Evolutionary conservation across 92 coral and sea anemone genomes (phyloP), one percentile per base, ranked within the genome.

Genomic region (Epizoanthus rinbou): DNA sequence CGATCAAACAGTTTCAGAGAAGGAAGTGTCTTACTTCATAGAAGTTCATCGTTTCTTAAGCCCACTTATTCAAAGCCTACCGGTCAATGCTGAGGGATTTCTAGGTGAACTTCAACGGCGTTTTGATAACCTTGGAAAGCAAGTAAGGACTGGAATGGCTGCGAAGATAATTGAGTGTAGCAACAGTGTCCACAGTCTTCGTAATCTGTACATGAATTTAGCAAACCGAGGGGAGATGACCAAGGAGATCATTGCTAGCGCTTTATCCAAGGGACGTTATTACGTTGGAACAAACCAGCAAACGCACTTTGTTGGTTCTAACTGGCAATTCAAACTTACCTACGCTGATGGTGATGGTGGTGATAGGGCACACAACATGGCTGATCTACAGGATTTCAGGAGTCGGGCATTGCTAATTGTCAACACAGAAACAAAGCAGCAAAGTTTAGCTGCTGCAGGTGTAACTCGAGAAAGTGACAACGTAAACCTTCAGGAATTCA

Each of bases 161-260:
- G 94, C 94, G 1, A 94, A 94, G 85, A 92, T 95, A 84, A 91
- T 84, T 2, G 84, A 75, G 16, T 94, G 95, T 22, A 87, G 98
- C 43, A 54, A 47, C 69, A 93, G 94, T 70, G 97, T 95, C 63
- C 97, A 95, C 64, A 93, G 95, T 81, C 69, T 95, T 4, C 80
- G 91, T 62, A 90, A 97, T 45, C 75, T 95, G 31, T 90, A 95
- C 86, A 88, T 80, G 90, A 95, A 83, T 53, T 88, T 93, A 58
- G 94, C 98, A 21, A 93, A 95, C 81, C 94, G 98, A 56, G 97
- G 93, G 2, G 98, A 95, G 66, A 76, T 93, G 92, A 95, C 98
- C 19, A 91, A 91, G 81, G 95, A 89, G 64, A 91, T 91, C 25
- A 93, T 95, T 43, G 79, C 66, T 21, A 95, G 83, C 68, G 98